Percentiles rank a stretch among this genome's conserved stretches.
Conservation (phyloP, 1,140 invertebrate species). For the Heliconius congener region DNA sequence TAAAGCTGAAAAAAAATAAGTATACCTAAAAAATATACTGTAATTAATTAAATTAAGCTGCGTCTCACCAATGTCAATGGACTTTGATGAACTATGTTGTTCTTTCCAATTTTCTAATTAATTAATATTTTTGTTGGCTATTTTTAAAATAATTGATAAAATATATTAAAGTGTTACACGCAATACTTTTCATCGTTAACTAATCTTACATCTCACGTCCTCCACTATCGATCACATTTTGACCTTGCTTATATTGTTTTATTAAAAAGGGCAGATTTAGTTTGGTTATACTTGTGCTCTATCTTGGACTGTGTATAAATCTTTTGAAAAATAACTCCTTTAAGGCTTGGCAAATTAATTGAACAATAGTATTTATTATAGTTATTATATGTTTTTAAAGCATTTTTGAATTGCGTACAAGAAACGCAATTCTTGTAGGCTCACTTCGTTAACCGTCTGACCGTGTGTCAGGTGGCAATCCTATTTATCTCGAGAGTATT, state of each 20-base stretch:
- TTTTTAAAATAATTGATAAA: conserved; percentile 5
- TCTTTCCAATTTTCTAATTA: neutral
- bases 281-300: neutral
- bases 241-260: conserved; percentile 27
- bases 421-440: too few relatives aligned
- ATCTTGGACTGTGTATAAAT: neutral
- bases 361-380: too few relatives aligned
- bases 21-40: too few relatives aligned
- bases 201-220: conserved; percentile 36
- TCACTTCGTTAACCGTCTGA: too few relatives aligned
- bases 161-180: conserved; percentile 18
- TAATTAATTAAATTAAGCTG: neutral
- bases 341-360: too few relatives aligned
- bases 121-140: neutral
- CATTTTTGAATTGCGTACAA: too few relatives aligned
- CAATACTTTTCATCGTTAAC: conserved; percentile 23
- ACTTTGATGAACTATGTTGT: neutral
- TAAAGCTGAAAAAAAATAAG: too few relatives aligned
- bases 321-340: neutral
- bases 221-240: conserved; percentile 26
- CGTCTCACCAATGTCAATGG: neutral
- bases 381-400: too few relatives aligned
- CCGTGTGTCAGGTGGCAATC: too few relatives aligned
- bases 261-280: neutral
- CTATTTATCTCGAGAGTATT: too few relatives aligned